phyloP scores from a whole-genome alignment of 2,113 vertebrate genomes.

The Condylura cristata region DNA sequence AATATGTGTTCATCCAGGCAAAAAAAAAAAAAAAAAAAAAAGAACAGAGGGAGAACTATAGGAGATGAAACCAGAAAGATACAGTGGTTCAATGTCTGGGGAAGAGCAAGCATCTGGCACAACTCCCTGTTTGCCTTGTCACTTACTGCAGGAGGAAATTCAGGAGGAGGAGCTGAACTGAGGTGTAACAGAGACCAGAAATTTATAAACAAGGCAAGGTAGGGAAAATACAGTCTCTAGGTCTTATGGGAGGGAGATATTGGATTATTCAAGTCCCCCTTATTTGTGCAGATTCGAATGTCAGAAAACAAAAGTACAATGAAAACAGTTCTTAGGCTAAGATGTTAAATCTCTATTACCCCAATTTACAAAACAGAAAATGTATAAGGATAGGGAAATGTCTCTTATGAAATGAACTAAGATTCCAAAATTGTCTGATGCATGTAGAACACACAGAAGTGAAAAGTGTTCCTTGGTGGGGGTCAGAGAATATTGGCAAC shows the following conservation, averaged over 20 bases:
- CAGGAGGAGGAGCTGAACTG: neutral
- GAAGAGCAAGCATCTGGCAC: fast-evolving
- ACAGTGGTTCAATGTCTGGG: fast-evolving
- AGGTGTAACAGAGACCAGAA: neutral
- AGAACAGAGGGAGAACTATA: neutral
- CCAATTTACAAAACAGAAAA: no score
- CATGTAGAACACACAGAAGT: neutral
- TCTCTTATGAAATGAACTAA: no score
- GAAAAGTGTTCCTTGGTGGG: neutral
- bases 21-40: no score
- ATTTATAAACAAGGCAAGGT: neutral
- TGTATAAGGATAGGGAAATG: no score
- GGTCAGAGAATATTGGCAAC: neutral
- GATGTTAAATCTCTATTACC: no score
- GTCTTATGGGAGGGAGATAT: neutral
- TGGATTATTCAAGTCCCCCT: neutral
- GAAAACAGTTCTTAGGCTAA: neutral
- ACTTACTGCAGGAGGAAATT: neutral
- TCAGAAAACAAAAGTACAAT: neutral
- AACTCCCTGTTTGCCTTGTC: neutral
- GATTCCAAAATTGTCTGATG: no score
- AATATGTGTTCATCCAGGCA: neutral
- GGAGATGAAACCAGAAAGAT: neutral
- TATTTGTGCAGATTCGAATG: neutral
- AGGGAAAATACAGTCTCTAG: neutral